These are phyloP conservation scores for Caenorhabditis brenneri DNA, from an alignment of 1,140 invertebrate species.

Conservation along the genomic window DNA sequence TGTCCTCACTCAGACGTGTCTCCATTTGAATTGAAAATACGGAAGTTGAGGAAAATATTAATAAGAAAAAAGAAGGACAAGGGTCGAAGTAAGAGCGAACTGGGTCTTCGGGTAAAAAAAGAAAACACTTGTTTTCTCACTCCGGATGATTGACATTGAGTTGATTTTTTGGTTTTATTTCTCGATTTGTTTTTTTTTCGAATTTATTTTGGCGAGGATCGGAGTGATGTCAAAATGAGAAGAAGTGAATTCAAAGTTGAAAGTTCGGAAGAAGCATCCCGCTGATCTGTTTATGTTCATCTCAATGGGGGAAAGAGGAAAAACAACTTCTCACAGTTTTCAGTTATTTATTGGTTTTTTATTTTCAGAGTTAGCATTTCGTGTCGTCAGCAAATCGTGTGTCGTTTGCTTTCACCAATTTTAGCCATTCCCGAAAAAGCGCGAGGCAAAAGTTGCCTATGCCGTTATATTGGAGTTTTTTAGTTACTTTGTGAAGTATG, in stretches of 20 bases:
- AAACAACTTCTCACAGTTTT: background rate
- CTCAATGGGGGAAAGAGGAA: background rate
- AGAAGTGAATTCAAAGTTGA: background rate
- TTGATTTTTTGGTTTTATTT: background rate
- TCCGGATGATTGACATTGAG: background rate
- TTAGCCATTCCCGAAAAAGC: no score
- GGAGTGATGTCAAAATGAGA: background rate
- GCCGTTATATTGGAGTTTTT: no score
- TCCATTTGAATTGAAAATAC: background rate
- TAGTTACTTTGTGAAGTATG: no score
- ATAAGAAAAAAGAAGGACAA: background rate
- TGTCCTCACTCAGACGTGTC: background rate
- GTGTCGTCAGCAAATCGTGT: no score
- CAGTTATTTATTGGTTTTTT: background rate
- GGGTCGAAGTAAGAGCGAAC: background rate
- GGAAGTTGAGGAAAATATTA: background rate
- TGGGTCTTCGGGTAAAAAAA: no score
- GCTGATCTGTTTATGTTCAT: background rate
- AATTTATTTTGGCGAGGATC: background rate
- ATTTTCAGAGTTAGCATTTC: conserved; percentile 1
- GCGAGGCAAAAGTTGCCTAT: no score
- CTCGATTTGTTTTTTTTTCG: background rate
- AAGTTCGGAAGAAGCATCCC: conserved; percentile 11
- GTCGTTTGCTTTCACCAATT: no score
- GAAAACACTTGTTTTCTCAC: background rate